Evolutionary conservation across 2,797 vertebrate genomes (phyloP).

Genomic region (Pagetopsis macropterus): DNA sequence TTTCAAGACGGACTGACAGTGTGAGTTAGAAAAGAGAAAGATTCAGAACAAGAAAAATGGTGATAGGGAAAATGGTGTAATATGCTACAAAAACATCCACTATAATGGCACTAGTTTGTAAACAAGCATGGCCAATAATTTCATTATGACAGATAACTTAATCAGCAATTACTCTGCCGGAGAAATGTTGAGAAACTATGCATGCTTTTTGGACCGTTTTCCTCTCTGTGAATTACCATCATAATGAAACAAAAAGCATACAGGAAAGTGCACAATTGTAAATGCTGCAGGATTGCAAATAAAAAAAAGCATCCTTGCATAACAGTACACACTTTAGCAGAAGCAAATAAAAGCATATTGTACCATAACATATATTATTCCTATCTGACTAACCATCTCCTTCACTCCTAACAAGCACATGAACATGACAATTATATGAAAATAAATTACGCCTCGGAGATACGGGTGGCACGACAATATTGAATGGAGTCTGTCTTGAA

Average conservation of each 20-base stretch:
- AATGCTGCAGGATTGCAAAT: background rate
- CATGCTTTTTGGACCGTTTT: background rate
- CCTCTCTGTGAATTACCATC: background rate
- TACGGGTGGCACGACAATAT: slow-evolving; percentile 50
- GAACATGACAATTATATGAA: slow-evolving; percentile 66
- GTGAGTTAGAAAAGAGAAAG: background rate
- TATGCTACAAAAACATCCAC: background rate
- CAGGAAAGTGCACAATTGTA: background rate
- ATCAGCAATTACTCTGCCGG: slow-evolving; percentile 11
- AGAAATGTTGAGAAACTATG: slow-evolving; percentile 26
- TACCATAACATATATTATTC: slow-evolving; percentile 6
- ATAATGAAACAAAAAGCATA: slow-evolving; percentile 2
- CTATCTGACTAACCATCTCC: slow-evolving; percentile 24
- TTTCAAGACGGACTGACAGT: background rate
- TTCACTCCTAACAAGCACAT: slow-evolving; percentile 50
- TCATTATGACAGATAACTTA: slow-evolving; percentile 17
- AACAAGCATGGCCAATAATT: slow-evolving; percentile 17
- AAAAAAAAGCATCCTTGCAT: background rate
- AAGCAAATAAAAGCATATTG: slow-evolving; percentile 23
- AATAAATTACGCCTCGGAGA: slow-evolving; percentile 66
- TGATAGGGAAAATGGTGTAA: slow-evolving; percentile 1
- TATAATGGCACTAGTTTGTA: slow-evolving; percentile 24
- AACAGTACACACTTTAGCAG: slow-evolving; percentile 15
- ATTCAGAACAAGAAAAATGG: background rate
- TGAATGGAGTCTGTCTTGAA: slow-evolving; percentile 69